A percentile compares a stretch with the other conserved stretches of the same genome.
These are phyloP conservation scores for Archilochus colubris DNA, from an alignment of 2,113 vertebrate genomes.

Conservation along the genomic window DNA sequence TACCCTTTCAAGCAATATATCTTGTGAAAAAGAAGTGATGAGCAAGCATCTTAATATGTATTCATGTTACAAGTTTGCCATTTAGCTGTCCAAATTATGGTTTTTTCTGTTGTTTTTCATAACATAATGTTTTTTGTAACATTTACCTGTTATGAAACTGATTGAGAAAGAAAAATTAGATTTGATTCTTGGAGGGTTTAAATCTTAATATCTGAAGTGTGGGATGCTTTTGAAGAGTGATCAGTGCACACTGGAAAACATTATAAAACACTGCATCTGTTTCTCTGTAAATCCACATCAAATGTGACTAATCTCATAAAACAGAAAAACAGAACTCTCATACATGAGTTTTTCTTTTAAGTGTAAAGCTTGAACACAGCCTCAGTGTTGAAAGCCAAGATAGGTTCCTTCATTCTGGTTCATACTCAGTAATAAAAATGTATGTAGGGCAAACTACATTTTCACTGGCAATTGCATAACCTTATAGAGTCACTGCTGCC, in stretches of 20 bases:
- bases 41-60: not conserved
- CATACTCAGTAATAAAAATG: not conserved
- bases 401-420: not conserved
- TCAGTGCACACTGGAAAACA: not conserved
- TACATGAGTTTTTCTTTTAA: not conserved
- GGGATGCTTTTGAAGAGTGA: not conserved
- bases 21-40: not conserved
- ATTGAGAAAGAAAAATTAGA: not conserved
- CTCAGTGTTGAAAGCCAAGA: not conserved
- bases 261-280: not conserved
- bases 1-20: not conserved
- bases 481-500: not conserved
- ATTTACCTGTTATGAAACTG: not conserved
- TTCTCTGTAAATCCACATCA: not conserved
- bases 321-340: not conserved
- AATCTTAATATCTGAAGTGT: not conserved
- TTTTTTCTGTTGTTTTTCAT: not conserved
- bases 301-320: not conserved
- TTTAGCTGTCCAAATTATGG: not conserved
- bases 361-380: not conserved
- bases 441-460: not conserved
- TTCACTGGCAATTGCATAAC: not conserved
- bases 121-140: too few relatives aligned
- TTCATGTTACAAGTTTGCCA: not conserved
- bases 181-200: not conserved